A percentile compares a stretch with the other conserved stretches of the same genome.
Evolutionary conservation across 2,113 vertebrate genomes (phyloP).

Genomic region (Haliaeetus leucogaster): DNA sequence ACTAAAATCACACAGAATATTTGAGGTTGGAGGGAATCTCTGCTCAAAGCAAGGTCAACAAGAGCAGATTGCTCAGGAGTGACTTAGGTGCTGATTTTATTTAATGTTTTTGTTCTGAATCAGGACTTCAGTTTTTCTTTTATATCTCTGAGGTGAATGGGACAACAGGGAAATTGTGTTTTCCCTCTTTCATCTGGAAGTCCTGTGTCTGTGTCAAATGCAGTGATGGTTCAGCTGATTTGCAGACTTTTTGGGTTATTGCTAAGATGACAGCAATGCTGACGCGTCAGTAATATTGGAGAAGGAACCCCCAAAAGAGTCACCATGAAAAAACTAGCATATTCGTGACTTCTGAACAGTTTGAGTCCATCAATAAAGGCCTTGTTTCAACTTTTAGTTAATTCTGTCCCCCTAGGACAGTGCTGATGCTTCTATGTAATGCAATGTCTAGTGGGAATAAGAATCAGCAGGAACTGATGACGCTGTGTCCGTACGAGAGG

Average conservation of each 20-base stretch:
- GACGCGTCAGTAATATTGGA: rapidly evolving
- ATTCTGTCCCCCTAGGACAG: background rate
- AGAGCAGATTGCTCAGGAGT: background rate
- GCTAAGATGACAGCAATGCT: background rate
- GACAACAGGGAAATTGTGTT: background rate
- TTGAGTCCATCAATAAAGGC: background rate
- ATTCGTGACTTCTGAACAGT: background rate
- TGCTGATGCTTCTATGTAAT: background rate
- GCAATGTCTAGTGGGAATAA: background rate
- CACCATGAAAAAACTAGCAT: background rate
- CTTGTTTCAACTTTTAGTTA: background rate
- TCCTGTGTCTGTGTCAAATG: background rate
- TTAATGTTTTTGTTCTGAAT: background rate
- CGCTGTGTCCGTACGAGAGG: rapidly evolving
- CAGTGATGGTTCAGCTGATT: background rate
- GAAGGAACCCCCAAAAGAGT: background rate
- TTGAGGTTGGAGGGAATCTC: background rate
- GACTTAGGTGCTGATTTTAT: background rate
- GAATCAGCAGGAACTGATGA: background rate
- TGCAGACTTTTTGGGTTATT: background rate
- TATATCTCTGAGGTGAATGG: background rate
- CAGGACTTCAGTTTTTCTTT: background rate
- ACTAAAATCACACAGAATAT: background rate
- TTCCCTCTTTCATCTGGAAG: background rate
- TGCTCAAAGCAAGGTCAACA: background rate